Base-by-base conservation (phyloP, 2,888 invertebrate genomes). In the Aphodius sticticus region DNA sequence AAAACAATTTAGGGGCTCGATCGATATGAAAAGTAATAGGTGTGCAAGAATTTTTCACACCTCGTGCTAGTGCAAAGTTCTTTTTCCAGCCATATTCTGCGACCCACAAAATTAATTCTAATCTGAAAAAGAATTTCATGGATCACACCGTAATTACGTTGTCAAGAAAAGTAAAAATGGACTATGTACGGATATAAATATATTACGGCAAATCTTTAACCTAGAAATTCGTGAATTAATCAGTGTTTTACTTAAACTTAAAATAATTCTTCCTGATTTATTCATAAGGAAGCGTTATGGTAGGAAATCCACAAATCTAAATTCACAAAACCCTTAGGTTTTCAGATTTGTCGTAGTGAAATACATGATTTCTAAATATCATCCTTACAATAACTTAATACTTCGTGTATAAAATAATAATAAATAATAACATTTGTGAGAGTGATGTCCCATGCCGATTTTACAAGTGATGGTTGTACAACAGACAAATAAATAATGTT, bases 401-500 rank as follows among this genome's bases (percentile, higher is more conserved):
- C 53, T 53, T 53, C 53, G 53, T 53, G 35, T 26, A 72, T 26
- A 74, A 74, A 36, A 74, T 74, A 74, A 74, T 35, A 74, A 53
- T 74, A 26, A 74, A 74, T 74, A 74, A 74, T 36, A n/a, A 15
- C 36, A 74, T 37, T 37, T 74, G 36, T 74, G 74, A 74, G 35
- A 35, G 35, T 35, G 35, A 74, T 35, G n/a, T 74, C 37, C 36
- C 36, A 53, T 36, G 16, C 37, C 35, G n/a, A 35, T 74, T n/a
- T 36, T 36, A 36, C 37, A 26, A 35, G 74, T 35, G 74, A 35
- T 74, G 37, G n/a, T 74, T n/a, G 35, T 35, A 37, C 74, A 74
- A 35, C 74, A 36, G 74, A 35, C 74, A 36, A 74, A 74, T 74
- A 74, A 74, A 74, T 74, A 74, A 74, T 37, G 74, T 35, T 74